These are phyloP conservation scores for Volucella bombylans DNA, from an alignment of 2,888 invertebrate genomes.

Conservation along the genomic window DNA sequence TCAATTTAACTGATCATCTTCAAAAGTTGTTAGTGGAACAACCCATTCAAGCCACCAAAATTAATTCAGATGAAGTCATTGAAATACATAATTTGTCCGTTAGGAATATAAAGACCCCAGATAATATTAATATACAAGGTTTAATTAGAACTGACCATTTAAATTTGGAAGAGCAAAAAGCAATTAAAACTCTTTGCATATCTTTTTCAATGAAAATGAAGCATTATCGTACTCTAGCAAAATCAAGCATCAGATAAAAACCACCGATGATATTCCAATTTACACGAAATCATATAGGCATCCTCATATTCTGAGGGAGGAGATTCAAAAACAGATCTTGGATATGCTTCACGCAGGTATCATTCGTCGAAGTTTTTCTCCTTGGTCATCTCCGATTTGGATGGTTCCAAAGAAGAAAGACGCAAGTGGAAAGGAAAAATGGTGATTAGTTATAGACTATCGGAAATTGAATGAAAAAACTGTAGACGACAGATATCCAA, in stretches of 20 bases:
- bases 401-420: slow-evolving; percentile 40
- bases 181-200: slow-evolving; percentile 21
- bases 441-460: slow-evolving; percentile 23
- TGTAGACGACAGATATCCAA: slow-evolving; percentile 55
- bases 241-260: slow-evolving; percentile 39
- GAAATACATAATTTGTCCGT: slow-evolving; percentile 9
- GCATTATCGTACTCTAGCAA: slow-evolving; percentile 49
- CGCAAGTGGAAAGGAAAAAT: slow-evolving; percentile 22
- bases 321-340: too few species aligned
- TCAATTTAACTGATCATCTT: too few species aligned
- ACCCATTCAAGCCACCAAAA: not conserved
- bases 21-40: not conserved
- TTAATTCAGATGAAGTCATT: not conserved
- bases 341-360: too few species aligned
- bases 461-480: slow-evolving; percentile 19
- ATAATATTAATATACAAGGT: not conserved
- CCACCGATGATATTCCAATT: slow-evolving; percentile 33
- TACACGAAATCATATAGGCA: slow-evolving; percentile 37
- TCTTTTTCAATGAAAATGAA: slow-evolving; percentile 48
- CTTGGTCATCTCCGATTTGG: slow-evolving; percentile 45
- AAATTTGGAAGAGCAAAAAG: slow-evolving; percentile 10
- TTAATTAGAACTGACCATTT: slow-evolving; percentile 23
- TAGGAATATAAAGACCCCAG: not conserved
- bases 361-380: slow-evolving; percentile 51
- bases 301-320: slow-evolving; percentile 34